Evolutionary conservation across 1,140 invertebrate species (phyloP).

Genomic region (Platyscapa corneri): DNA sequence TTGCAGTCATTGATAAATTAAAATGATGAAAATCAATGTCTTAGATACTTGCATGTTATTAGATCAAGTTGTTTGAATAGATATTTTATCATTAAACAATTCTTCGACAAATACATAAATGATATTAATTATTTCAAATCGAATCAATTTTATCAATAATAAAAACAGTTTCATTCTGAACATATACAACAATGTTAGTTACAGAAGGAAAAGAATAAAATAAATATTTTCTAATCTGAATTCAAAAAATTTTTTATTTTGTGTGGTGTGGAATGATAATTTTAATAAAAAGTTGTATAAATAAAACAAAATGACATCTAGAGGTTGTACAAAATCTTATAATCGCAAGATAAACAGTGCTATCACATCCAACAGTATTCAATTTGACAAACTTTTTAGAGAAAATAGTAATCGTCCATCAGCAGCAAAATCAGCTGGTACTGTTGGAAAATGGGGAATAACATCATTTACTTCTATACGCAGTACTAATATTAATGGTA

Average conservation of each 20-base stretch:
- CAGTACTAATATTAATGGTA: constrained; percentile 83
- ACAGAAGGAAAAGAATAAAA: constrained; percentile 35
- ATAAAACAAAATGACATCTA: constrained; percentile 73
- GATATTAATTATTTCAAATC: constrained; percentile 21
- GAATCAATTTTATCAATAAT: neutral
- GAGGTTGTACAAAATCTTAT: constrained; percentile 77
- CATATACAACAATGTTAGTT: constrained; percentile 11
- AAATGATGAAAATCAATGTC: neutral
- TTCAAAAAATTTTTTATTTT: neutral
- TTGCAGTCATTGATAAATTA: neutral
- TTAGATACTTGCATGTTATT: neutral
- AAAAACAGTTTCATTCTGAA: neutral
- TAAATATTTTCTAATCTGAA: neutral
- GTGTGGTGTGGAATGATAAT: constrained; percentile 12
- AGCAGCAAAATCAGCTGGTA: constrained; percentile 90
- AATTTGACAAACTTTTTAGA: constrained; percentile 86
- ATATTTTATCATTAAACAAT: neutral
- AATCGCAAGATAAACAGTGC: constrained; percentile 73
- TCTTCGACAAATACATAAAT: constrained; percentile 11
- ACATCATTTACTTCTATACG: constrained; percentile 93
- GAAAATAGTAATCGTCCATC: constrained; percentile 92
- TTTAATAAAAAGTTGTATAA: constrained; percentile 7
- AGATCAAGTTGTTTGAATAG: no score
- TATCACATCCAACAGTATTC: constrained; percentile 77
- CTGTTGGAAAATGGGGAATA: constrained; percentile 94